Base-by-base conservation (phyloP, 2,888 invertebrate genomes). In the Lasius fuliginosus region DNA sequence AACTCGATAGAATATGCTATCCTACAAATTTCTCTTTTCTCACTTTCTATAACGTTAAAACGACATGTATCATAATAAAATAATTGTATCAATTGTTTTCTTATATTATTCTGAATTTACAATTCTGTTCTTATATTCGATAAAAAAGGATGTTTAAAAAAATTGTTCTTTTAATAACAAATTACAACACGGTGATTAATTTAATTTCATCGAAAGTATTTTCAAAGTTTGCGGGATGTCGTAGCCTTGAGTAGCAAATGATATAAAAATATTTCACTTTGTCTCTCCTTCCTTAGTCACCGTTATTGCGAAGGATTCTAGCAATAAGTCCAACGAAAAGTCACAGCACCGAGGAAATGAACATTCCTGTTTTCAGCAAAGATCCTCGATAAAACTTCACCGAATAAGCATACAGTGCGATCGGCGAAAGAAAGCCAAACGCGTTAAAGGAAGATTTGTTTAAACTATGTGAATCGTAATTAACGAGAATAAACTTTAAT, bases 41-140 rank as follows among this genome's bases (percentile, higher is more conserved):
- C 74, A 8, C 85, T 86, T 88, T 87, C 62, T 88, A 83, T 85
- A 83, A 86, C 82, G 84, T 83, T 84, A 85, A 88, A 84, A 84
- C 62, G 68, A 82, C 76, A 75, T 77, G 56, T 84, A 85, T 83
- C 79, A 77, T 85, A 79, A 76, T 82, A 84, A 69, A 46, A 71
- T 56, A 11, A 36, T 65, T 3, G 18, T 36, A 40, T 18, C 36
- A 67, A 40, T 9, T 49, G 18, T 46, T 65, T 62, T 2, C 15
- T 40, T 18, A 18, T 30, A 30, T 15, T 49, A 18, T 23, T 33
- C 15, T 12, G 30, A 58, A 58, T 42, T 58, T 6, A 56, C 30
- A 42, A 81, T 40, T 9, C n/a, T 30, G 15, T 77, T 30, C 27
- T 56, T 56, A 27, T 42, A 30, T 30, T 42, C 2, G 9, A n/a